Conservation (phyloP, 2,797 vertebrate species). For the Acanthis flammea region DNA sequence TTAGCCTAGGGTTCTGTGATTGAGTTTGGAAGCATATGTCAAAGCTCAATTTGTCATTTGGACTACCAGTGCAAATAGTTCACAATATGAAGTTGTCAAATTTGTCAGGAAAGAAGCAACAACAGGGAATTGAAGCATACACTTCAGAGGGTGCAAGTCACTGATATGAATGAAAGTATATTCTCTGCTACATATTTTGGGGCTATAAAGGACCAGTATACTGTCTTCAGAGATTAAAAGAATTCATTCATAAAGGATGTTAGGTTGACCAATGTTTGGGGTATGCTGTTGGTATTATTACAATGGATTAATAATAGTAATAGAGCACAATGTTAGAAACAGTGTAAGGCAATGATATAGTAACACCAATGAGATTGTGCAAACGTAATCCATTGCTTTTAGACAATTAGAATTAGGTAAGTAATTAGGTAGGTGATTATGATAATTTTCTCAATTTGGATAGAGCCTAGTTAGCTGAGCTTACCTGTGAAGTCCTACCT, state of each 20-base stretch:
- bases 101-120: background rate
- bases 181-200: background rate
- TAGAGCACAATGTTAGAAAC: background rate
- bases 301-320: background rate
- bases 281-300: background rate
- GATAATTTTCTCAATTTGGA: background rate
- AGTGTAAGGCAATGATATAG: background rate
- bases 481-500: background rate
- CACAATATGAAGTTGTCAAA: background rate
- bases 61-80: background rate
- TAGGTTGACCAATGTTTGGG: background rate
- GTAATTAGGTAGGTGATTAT: background rate
- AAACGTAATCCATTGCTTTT: background rate
- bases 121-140: background rate
- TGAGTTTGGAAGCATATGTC: background rate
- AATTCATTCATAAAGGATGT: background rate
- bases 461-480: background rate
- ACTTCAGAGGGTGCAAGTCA: background rate
- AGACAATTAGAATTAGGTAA: background rate
- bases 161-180: background rate
- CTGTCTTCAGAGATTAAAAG: background rate
- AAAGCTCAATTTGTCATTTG: background rate
- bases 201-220: background rate
- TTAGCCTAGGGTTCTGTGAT: background rate
- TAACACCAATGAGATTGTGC: background rate